Conservation (phyloP, 2,888 invertebrate genomes). For the Hypsopygia costalis region DNA sequence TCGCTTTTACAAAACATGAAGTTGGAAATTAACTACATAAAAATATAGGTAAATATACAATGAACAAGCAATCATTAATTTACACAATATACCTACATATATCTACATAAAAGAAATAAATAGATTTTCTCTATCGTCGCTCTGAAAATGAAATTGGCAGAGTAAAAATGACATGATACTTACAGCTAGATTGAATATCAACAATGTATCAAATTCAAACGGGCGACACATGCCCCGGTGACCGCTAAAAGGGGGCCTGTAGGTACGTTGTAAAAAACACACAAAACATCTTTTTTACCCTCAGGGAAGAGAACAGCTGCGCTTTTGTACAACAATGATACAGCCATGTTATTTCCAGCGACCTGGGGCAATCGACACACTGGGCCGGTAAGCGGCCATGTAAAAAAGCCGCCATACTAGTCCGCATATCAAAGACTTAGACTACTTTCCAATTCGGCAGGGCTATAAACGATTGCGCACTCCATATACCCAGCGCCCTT, state of each 20-base stretch:
- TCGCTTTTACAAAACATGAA: too few relatives aligned
- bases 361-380: conserved; percentile 68
- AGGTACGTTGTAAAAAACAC: conserved; percentile 49
- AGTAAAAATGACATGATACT: conserved; percentile 16
- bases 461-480: conserved; percentile 53
- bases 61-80: too few relatives aligned
- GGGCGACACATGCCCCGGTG: conserved; percentile 60
- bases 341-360: conserved; percentile 68
- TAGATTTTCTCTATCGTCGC: too few relatives aligned
- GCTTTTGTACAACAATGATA: conserved; percentile 76
- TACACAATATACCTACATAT: too few relatives aligned
- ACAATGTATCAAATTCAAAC: conserved; percentile 45
- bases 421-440: conserved; percentile 13
- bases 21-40: too few relatives aligned
- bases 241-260: conserved; percentile 66
- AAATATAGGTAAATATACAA: too few relatives aligned
- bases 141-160: conserved; percentile 7
- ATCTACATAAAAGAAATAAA: too few relatives aligned
- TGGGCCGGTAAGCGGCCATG: conserved; percentile 41
- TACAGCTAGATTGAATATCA: conserved; percentile 19
- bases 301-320: conserved; percentile 75
- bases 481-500: conserved; percentile 56
- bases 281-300: conserved; percentile 76
- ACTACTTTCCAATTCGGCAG: conserved; percentile 32
- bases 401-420: conserved; percentile 24